Evolutionary conservation across 2,888 invertebrate genomes (phyloP), one percentile per base, ranked within the genome.

Genomic region (Anaspis maculata): DNA sequence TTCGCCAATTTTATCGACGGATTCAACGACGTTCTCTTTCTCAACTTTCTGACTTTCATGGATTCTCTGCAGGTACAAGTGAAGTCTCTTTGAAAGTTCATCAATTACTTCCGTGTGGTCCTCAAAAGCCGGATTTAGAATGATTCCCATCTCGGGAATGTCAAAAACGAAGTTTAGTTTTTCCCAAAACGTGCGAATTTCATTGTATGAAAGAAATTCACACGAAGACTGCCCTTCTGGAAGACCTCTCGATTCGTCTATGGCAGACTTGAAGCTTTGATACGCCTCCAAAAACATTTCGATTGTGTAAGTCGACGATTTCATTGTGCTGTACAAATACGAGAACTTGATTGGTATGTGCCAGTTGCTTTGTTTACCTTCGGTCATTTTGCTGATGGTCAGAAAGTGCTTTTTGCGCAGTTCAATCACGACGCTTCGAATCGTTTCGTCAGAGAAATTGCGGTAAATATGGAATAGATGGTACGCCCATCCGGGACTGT

Each of bases 381-480:
- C 27, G 13, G 32, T 7, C 13, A 10, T 32, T 71, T 37, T 31
- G 22, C 38, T 41, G 4, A 32, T 70, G 69, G 3, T 71, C 6
- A 82, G 71, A 53, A 83, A 67, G 15, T 76, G 72, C 45, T 76
- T 73, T 0, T 62, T 48, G 5, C 76, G 68, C 22, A 83, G 70
- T 47, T 76, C 72, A 3, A 63, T 59, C 49, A 83, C 72, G 0
- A 79, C 77, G 1, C 66, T 64, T 30, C 74, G 66, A 3, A 87
- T 61, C 3, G 79, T 52, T 14, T 67, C 64, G 43, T 86, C 83
- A 0, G 80, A 73, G 59, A 79, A 87, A 42, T 77, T 77, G 46
- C 79, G 79, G 51, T 83, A 83, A 10, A 84, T 72, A 51, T 75
- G 74, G 48, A 78, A 81, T 39, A 85, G 66, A 43, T 82, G 80